Evolutionary conservation across 2,797 vertebrate genomes (phyloP), one percentile per base, ranked within the genome.

Genomic region (Falco naumanni): DNA sequence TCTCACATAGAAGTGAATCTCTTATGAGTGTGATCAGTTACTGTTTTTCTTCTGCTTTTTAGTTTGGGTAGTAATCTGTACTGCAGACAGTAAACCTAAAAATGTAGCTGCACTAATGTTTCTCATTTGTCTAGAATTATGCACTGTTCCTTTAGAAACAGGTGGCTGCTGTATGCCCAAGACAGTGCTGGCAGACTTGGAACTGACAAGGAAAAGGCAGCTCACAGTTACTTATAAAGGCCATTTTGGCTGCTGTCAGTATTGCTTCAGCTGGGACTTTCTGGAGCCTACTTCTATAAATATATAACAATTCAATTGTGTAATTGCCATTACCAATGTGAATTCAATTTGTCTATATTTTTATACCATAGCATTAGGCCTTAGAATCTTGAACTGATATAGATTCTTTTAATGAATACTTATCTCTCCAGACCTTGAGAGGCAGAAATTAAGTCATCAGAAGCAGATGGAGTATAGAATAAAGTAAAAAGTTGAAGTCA

Each of bases 281-380:
- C 39, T 95, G 89, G 87, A 95, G 77, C 74, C 93, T 82, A 70
- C 43, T 94, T 93, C 93, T 95, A 90, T 96, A 95, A 93, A 95
- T 95, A 95, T 5, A 28, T 64, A 88, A 87, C 84, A 96, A 96
- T 96, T 95, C 89, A 90, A 69, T 95, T 96, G 77, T 93, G 48
- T 87, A 90, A 95, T 94, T 96, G 77, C 56, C 61, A 79, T 96
- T 89, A 93, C 41, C 77, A 88, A 59, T 84, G 80, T 88, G 87
- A 97, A 86, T 96, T 95, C 41, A 95, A 91, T 97, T 94, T 96
- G 76, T 82, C 77, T 95, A 6, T 96, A 88, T 95, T 96, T 96
- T 95, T 97, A 53, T 93, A 88, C 39, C 47, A 24, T 43, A 79
- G 45, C 51, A 84, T 91, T 90, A 92, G 76, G 83, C 79, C 33